A percentile compares a stretch with the other conserved stretches of the same genome.
Conservation (phyloP, 2,797 vertebrate genomes). For the Acestrorhynchus altus region DNA sequence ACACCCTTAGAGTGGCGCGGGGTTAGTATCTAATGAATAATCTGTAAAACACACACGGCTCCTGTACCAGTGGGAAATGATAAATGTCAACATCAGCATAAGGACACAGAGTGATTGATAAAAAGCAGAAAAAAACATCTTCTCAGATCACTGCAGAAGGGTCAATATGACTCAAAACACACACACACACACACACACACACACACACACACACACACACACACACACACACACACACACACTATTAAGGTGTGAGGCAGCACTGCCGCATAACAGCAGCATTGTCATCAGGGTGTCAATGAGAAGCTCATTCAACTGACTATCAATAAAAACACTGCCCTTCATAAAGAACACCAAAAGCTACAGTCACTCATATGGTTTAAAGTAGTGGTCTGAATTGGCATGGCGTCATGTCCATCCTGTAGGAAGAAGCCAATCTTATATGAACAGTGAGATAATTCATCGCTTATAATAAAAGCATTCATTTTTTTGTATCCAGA, state of each 20-base stretch:
- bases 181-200: neutral
- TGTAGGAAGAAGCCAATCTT: neutral
- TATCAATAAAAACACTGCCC: conserved; percentile 20
- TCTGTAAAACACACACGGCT: neutral
- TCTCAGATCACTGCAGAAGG: conserved; percentile 38
- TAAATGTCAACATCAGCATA: conserved; percentile 37
- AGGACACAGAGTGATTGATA: conserved; percentile 21
- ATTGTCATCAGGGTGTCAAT: conserved; percentile 5
- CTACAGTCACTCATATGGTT: conserved; percentile 5
- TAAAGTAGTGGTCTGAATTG: neutral
- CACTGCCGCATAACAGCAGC: neutral
- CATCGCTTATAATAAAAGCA: too few relatives aligned
- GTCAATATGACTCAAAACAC: conserved; percentile 22
- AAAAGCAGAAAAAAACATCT: conserved; percentile 29
- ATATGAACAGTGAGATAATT: neutral
- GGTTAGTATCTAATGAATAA: neutral
- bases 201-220: conserved; percentile 3
- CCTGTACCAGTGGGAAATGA: conserved; percentile 22
- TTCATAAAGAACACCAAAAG: neutral
- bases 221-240: too few relatives aligned
- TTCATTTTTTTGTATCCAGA: too few relatives aligned
- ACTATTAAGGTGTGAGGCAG: conserved; percentile 6
- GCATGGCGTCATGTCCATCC: neutral
- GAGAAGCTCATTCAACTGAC: conserved; percentile 19
- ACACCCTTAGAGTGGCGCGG: neutral